Evolutionary conservation across 2,888 invertebrate species (phyloP).

Genomic region (Reticulitermes lucifugus): DNA sequence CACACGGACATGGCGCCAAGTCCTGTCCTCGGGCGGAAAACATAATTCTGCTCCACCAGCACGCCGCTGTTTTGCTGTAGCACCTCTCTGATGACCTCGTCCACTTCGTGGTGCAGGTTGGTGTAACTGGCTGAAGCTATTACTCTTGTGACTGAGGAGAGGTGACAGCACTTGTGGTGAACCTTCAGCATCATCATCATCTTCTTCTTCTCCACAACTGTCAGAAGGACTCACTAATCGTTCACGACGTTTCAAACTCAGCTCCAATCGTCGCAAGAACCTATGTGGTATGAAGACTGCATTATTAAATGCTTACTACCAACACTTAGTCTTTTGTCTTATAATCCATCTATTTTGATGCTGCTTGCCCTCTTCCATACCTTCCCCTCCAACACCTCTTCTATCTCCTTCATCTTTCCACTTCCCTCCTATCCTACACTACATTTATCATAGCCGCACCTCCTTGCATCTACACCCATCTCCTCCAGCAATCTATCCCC

Average conservation of each 20-base stretch:
- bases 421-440: no score
- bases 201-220: conserved; percentile 56
- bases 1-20: conserved; percentile 20
- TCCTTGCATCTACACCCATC: no score
- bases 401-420: no score
- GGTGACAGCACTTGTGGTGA: conserved; percentile 42
- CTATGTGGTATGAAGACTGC: conserved; percentile 61
- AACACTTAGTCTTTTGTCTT: no score
- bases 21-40: conserved; percentile 16
- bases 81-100: neutral
- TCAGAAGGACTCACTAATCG: conserved; percentile 67
- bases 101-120: neutral
- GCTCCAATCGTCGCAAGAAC: conserved; percentile 77
- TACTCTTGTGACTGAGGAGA: conserved; percentile 33
- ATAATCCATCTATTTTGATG: no score
- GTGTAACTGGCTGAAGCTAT: conserved; percentile 11
- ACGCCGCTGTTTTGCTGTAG: neutral
- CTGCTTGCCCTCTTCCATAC: no score
- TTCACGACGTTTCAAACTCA: conserved; percentile 77
- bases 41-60: neutral
- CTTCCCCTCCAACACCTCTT: no score
- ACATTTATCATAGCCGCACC: no score
- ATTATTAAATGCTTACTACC: no score
- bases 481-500: no score
- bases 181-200: conserved; percentile 43